phyloP scores from a whole-genome alignment of 2,113 vertebrate species.

The Elephas maximus region DNA sequence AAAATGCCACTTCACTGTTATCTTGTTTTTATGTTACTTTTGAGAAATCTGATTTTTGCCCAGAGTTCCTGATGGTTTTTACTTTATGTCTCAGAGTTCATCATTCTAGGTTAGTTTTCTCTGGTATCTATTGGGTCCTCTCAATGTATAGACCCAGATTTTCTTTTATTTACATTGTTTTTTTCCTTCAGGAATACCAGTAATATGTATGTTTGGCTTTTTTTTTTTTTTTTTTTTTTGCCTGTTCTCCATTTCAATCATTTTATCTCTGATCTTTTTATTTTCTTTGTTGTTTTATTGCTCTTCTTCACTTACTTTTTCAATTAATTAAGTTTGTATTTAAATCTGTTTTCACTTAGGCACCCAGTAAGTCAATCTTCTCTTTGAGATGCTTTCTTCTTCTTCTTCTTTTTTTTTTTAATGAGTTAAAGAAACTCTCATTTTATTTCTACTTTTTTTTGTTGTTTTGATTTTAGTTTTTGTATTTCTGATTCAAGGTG shows the following conservation, averaged over 20 bases:
- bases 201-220: neutral
- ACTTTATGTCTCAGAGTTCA: neutral
- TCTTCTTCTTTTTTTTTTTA: neutral
- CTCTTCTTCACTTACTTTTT: neutral
- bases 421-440: neutral
- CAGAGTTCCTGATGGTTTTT: neutral
- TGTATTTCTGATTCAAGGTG: neutral
- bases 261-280: neutral
- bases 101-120: neutral
- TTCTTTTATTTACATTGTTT: neutral
- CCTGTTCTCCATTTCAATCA: neutral
- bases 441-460: constrained; percentile 4
- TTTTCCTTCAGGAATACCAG: neutral
- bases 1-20: neutral
- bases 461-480: neutral
- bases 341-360: too few relatives aligned
- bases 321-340: too few relatives aligned
- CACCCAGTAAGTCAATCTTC: neutral
- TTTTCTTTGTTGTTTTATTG: neutral
- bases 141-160: neutral
- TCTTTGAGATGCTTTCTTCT: neutral
- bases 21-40: neutral
- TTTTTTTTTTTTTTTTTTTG: too few relatives aligned
- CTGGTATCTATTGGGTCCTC: neutral
- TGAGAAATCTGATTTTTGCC: neutral